phyloP scores from a whole-genome alignment of 2,888 invertebrate species.

The Malthinus seriepunctatus region DNA sequence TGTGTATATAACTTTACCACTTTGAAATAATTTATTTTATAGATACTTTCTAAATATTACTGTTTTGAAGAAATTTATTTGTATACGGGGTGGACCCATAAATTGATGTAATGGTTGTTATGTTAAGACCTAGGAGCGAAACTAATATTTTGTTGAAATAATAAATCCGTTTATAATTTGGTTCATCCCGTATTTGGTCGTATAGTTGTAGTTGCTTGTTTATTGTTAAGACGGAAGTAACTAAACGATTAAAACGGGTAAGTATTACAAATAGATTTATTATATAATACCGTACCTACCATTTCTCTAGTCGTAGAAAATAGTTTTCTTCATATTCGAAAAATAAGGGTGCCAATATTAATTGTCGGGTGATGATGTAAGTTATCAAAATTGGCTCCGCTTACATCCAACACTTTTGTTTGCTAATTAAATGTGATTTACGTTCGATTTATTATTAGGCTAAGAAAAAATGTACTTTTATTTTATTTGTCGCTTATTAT shows the following conservation, averaged over 20 bases:
- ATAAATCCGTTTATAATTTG: no score
- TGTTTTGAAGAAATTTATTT: neutral
- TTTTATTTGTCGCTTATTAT: no score
- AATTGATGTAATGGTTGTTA: no score
- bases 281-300: neutral
- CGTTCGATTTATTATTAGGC: no score
- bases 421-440: no score
- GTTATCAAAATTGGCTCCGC: no score
- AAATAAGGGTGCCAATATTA: neutral
- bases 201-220: conserved; percentile 7
- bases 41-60: conserved; percentile 6
- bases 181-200: neutral
- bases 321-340: conserved; percentile 2
- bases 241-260: conserved; percentile 4
- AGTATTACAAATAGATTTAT: conserved; percentile 5
- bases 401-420: no score
- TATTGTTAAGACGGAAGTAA: conserved; percentile 5
- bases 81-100: neutral
- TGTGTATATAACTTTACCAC: no score
- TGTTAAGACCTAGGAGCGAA: no score
- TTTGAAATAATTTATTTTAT: neutral
- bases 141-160: no score
- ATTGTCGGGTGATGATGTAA: no score
- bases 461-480: no score
- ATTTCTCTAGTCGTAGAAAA: conserved; percentile 3